Percentiles rank a stretch among this genome's conserved stretches.
Evolutionary conservation across 2,888 invertebrate species (phyloP).

Genomic region (Eudemis profundana): DNA sequence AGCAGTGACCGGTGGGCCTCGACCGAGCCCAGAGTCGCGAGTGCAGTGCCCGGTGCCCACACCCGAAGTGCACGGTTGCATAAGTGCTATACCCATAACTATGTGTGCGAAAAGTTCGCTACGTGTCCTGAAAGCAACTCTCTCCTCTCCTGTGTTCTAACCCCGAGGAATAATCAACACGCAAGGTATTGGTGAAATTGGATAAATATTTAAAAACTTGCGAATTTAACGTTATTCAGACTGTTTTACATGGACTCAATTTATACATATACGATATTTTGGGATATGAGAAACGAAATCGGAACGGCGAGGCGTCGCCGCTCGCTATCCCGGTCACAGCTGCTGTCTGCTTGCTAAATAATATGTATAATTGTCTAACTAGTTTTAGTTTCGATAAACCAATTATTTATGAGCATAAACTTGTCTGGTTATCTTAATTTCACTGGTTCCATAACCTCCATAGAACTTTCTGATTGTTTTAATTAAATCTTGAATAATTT

Average conservation of each 20-base stretch:
- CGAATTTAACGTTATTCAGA: constrained; percentile 14
- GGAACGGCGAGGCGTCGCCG: constrained; percentile 73
- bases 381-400: not conserved
- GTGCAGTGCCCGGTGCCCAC: constrained; percentile 56
- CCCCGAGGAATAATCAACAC: not conserved
- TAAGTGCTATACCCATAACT: constrained; percentile 56
- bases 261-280: constrained; percentile 80
- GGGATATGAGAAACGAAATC: constrained; percentile 78
- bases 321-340: constrained; percentile 82
- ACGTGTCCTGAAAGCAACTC: constrained; percentile 51
- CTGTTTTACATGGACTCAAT: constrained; percentile 44
- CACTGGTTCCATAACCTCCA: too few species aligned
- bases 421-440: not conserved
- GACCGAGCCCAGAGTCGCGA: constrained; percentile 48
- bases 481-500: too few species aligned
- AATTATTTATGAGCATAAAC: not conserved
- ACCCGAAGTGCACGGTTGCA: constrained; percentile 60
- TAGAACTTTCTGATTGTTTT: too few species aligned
- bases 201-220: not conserved
- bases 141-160: constrained; percentile 47
- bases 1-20: constrained; percentile 59
- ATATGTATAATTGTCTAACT: constrained; percentile 30
- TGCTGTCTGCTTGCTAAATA: constrained; percentile 63
- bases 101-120: constrained; percentile 52
- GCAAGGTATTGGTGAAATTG: constrained; percentile 12